Evolutionary conservation across 2,113 vertebrate species (phyloP).

Genomic region (Rana temporaria): DNA sequence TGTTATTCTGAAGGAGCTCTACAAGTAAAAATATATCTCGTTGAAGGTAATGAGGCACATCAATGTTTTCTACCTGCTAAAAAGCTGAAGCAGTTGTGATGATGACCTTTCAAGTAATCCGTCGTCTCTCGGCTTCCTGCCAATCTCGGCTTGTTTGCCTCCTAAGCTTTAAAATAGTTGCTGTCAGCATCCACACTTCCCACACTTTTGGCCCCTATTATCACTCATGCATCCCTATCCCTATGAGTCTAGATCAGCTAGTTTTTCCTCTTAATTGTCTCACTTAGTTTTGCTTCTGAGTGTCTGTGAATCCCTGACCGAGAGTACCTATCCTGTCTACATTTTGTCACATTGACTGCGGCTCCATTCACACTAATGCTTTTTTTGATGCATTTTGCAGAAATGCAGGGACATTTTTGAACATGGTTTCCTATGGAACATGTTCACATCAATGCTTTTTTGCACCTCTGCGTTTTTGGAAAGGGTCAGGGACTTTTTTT

Average conservation of each 20-base stretch:
- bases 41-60: neutral
- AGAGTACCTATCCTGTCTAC: no score
- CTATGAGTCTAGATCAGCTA: neutral
- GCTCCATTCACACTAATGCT: no score
- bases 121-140: constrained; percentile 36
- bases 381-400: no score
- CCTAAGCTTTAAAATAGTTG: constrained; percentile 36
- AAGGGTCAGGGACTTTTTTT: no score
- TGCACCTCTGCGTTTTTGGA: no score
- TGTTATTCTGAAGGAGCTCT: neutral
- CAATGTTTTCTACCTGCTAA: constrained; percentile 4
- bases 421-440: no score
- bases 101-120: constrained; percentile 46
- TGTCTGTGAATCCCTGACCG: neutral
- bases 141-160: constrained; percentile 34
- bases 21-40: neutral
- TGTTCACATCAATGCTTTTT: no score
- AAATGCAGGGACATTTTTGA: no score
- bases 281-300: constrained; percentile 15
- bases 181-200: constrained; percentile 1
- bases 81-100: neutral
- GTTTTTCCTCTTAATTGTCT: constrained; percentile 23
- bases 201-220: constrained; percentile 15
- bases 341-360: neutral
- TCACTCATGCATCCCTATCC: constrained; percentile 1